Percentiles rank a stretch among this genome's conserved stretches.
Evolutionary conservation across 2,113 vertebrate species (phyloP).

Genomic region (Uria aalge): DNA sequence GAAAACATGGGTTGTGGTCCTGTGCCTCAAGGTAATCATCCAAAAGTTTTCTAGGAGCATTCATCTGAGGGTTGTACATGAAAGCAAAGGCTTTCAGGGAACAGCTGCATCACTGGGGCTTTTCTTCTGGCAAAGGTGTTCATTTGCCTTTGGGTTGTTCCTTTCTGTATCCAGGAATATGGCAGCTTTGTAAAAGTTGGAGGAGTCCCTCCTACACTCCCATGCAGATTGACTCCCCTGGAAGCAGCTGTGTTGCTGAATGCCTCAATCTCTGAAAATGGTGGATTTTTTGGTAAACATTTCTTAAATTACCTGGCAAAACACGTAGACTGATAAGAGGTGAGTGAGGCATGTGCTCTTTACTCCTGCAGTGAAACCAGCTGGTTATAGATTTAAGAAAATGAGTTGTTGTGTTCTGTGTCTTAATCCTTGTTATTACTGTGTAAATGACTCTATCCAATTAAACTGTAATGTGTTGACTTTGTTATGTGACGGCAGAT

Average conservation of each 20-base stretch:
- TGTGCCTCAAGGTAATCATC: accelerated
- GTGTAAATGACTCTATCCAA: conserved; percentile 60
- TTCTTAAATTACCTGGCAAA: conserved; percentile 25
- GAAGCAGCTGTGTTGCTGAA: background rate
- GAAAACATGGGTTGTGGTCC: background rate
- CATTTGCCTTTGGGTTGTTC: background rate
- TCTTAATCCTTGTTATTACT: conserved; percentile 54
- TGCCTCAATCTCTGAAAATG: background rate
- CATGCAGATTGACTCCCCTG: background rate
- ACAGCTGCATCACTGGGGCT: background rate
- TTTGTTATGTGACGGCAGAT: conserved; percentile 40
- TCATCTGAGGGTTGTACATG: background rate
- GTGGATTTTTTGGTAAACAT: background rate
- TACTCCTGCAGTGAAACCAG: conserved; percentile 38
- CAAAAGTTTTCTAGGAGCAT: background rate
- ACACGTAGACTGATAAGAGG: background rate
- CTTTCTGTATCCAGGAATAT: background rate
- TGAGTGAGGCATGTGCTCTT: background rate
- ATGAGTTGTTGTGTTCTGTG: background rate
- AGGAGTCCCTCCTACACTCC: background rate
- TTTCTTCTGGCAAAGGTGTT: background rate
- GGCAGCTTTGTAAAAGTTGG: background rate
- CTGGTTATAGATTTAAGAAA: conserved; percentile 46
- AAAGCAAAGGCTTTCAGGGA: background rate
- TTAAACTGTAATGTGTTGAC: conserved; percentile 64